Base-by-base conservation (phyloP, 2,888 invertebrate genomes). In the Ypsolopha sequella region DNA sequence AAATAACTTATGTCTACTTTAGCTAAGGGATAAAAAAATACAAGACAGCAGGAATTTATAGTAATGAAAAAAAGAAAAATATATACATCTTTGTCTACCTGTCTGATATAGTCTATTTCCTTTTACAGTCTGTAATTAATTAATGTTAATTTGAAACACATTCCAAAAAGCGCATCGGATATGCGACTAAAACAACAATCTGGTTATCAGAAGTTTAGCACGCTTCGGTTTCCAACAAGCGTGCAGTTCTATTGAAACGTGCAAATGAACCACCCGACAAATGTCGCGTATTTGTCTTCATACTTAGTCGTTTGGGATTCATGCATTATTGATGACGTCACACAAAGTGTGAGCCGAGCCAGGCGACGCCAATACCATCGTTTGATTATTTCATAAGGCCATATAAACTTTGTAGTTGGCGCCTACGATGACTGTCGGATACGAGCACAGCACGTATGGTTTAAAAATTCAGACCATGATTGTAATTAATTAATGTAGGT, bases 301-400 rank as follows among this genome's bases (percentile, higher is more conserved):
- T 77, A 80, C 75, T 79, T 78, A 75, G 76, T 73, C 74, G 70
- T 62, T 72, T 68, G 69, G 73, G 73, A 68, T 73, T 80, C 79
- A 77, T 80, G 76, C 77, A 80, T 80, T 78, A 81, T 80, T 78
- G 74, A 81, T 78, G 70, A 66, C 67, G 66, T 60, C 68, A 65
- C 65, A 63, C 68, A 33, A 48, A 36, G 48, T 65, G 66, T 60
- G 60, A 57, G 61, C 56, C 57, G 57, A 58, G 56, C 63, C 62
- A 65, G 58, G 65, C 64, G 68, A 52, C 54, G 64, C 65, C 65
- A 58, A 68, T 65, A 65, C 62, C 63, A 66, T 63, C 69, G 68
- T 71, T 71, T 76, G 76, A 76, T 77, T 76, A 77, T 74, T 75
- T 77, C 70, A 76, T 74, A 68, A 64, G 65, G 54, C 61, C 58